A percentile compares a stretch with the other conserved stretches of the same genome.
phyloP scores from a whole-genome alignment of 2,797 vertebrate species.

The Ambastaia sidthimunki region DNA sequence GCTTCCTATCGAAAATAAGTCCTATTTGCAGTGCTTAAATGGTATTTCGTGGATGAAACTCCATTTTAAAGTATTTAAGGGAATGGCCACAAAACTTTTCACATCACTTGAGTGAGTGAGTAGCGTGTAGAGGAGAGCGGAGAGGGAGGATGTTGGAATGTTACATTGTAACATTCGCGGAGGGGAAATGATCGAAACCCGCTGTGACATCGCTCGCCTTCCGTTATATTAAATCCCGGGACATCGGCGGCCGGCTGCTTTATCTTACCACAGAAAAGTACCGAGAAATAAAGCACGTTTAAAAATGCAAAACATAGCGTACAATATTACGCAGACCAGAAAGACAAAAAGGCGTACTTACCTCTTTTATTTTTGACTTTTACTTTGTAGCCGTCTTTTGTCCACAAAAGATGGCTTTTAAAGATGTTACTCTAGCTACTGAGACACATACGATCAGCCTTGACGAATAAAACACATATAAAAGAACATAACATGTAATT shows the following conservation, averaged over 20 bases:
- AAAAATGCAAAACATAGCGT: neutral
- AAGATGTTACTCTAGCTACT: conserved; percentile 76
- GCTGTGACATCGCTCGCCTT: conserved; percentile 55
- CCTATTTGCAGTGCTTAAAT: too few relatives aligned
- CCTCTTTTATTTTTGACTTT: conserved; percentile 67
- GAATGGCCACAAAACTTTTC: neutral
- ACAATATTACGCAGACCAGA: neutral
- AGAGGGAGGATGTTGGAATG: conserved; percentile 34
- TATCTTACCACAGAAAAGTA: neutral
- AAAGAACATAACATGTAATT: conserved; percentile 68
- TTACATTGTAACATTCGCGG: conserved; percentile 29
- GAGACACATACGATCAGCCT: conserved; percentile 70
- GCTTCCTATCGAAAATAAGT: neutral
- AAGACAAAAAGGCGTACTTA: conserved; percentile 57
- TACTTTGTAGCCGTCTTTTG: conserved; percentile 81
- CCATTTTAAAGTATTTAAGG: neutral
- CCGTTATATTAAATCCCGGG: conserved; percentile 65
- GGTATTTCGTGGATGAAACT: neutral
- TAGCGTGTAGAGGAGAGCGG: neutral
- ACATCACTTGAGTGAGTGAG: neutral
- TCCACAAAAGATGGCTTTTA: conserved; percentile 82
- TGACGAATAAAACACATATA: conserved; percentile 66
- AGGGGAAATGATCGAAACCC: conserved; percentile 38
- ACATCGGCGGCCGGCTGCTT: conserved; percentile 64
- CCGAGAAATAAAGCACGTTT: neutral